Evolutionary conservation across 2,113 vertebrate genomes (phyloP), one percentile per base, ranked within the genome.

Genomic region (Turdus rufiventris): DNA sequence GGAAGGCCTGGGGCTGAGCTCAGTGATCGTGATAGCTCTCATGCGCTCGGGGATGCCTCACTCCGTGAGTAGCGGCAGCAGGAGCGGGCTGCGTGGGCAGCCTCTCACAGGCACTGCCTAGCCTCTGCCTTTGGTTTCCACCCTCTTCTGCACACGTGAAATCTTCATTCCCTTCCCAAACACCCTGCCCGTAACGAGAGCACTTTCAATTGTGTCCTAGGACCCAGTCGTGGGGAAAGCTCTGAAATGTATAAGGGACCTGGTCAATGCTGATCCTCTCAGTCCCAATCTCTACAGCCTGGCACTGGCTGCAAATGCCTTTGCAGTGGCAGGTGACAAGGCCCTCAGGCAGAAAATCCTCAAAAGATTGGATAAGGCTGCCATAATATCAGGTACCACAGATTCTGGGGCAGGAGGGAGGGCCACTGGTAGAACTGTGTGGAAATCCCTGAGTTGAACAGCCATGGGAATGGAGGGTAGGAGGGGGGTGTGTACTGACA

Each of bases 231-330:
- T 98, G 40, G 72, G 24, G 73, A 97, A 93, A 79, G 97, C 95
- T 60, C 71, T 98, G 79, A 95, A 78, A 61, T 98, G 97, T 43
- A 90, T 98, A 71, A 94, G 82, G 65, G 95, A 95, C 12, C 33
- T 85, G 38, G 72, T 94, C 31, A 79, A 85, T 28, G 68, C 86
- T 77, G 94, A 95, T 14, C 29, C 34, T 24, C 63, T 36, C 16
- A 70, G 57, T 31, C 88, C 77, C 80, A 93, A 84, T 13, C 89
- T 97, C 79, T 98, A 98, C 56, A 95, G 96, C 85, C 94, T 97
- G 89, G 97, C 97, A 13, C 91, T 97, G 40, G 61, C 97, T 13
- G 96, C 96, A 71, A 98, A 97, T 0, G 96, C 96, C 34, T 98
- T 98, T 75, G 91, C 97, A 61, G 91, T 85, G 78, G 96, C 89